Conservation (phyloP, 2,797 vertebrate species). For the Potorous gilbertii region DNA sequence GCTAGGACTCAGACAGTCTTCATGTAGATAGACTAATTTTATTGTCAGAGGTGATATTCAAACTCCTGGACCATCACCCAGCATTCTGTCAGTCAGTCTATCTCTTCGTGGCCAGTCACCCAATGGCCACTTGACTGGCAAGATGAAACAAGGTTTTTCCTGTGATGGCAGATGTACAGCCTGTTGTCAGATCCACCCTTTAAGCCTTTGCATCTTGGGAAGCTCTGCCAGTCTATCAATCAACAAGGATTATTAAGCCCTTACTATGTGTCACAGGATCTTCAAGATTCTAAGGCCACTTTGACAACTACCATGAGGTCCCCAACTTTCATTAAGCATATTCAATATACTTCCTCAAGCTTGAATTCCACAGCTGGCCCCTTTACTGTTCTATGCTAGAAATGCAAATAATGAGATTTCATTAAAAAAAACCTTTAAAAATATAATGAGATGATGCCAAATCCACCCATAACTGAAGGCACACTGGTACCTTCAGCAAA, state of each 20-base stretch:
- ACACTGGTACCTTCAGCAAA: neutral
- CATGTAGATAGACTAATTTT: neutral
- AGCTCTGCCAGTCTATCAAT: neutral
- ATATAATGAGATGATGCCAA: neutral
- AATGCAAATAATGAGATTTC: neutral
- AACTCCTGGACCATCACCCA: neutral
- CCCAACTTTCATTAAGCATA: neutral
- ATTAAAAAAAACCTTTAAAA: neutral
- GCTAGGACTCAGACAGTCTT: neutral
- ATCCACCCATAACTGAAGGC: neutral
- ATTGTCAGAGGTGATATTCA: neutral
- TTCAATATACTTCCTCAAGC: neutral
- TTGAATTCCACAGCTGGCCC: neutral
- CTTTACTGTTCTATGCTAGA: neutral
- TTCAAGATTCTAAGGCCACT: neutral
- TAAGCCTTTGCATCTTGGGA: neutral
- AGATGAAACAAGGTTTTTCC: neutral
- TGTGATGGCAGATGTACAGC: neutral
- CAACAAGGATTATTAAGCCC: neutral
- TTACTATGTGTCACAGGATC: neutral
- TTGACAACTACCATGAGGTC: neutral
- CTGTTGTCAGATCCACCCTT: neutral
- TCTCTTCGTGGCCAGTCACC: neutral
- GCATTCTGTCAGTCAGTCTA: neutral
- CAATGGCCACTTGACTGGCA: neutral